phyloP scores from a whole-genome alignment of 2,797 vertebrate genomes.

The Sardinella longiceps region DNA sequence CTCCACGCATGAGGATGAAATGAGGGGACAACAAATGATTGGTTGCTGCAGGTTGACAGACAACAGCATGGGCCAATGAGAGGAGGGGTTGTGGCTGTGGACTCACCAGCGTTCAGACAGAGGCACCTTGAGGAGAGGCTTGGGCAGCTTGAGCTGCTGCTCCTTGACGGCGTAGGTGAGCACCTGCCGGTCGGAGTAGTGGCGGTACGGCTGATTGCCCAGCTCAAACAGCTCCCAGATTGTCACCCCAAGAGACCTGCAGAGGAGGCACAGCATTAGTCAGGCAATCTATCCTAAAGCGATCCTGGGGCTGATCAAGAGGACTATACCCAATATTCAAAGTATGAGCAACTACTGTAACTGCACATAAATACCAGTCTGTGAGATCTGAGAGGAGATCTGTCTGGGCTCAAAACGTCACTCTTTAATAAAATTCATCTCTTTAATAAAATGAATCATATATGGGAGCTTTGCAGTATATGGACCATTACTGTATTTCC shows the following conservation, averaged over 20 bases:
- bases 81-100: not conserved
- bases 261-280: slow-evolving; percentile 6
- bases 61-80: not conserved
- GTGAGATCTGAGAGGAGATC: too few species aligned
- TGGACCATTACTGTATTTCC: too few species aligned
- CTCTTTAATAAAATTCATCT: too few species aligned
- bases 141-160: slow-evolving; percentile 94
- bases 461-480: too few species aligned
- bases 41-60: not conserved
- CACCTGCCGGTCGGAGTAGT: slow-evolving; percentile 94
- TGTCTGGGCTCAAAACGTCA: too few species aligned
- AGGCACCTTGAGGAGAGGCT: slow-evolving; percentile 86
- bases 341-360: too few species aligned
- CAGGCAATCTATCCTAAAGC: too few species aligned
- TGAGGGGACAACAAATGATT: too few species aligned
- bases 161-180: slow-evolving; percentile 93
- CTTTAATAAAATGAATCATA: too few species aligned
- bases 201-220: slow-evolving; percentile 91
- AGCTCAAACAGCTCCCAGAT: slow-evolving; percentile 97
- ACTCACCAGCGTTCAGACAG: slow-evolving; percentile 94
- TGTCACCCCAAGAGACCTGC: slow-evolving; percentile 93
- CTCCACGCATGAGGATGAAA: slow-evolving; percentile 37
- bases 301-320: too few species aligned
- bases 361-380: too few species aligned
- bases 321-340: too few species aligned